Base-by-base conservation (phyloP, 2,797 vertebrate species). In the Thalassophryne amazonica region DNA sequence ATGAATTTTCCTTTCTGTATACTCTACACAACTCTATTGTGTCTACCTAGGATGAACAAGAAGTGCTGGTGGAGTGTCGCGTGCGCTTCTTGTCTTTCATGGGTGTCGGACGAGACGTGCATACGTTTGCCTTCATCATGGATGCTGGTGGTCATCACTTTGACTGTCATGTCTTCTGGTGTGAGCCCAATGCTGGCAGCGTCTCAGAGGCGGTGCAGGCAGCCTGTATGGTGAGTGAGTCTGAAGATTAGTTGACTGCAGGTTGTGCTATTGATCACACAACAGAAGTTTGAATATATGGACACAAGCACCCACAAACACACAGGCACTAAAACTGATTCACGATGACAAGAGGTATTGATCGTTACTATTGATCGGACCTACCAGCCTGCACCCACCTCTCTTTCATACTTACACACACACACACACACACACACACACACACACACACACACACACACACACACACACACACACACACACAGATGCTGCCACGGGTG, bases 31-130 rank as follows among this genome's bases (percentile, higher is more conserved):
- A 33, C n/a, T 17, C 2, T 15, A 21, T 12, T 30, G n/a, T 64
- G 30, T 48, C 39, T 16, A 46, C 37, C 4, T 81, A 95, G 93
- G 87, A 90, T 16, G 94, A 96, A 88, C 92, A 92, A 69, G 96
- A 99, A 2, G 71, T 95, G 59, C 37, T 98, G 43, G 91, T 99
- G 86, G 96, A 99, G 81, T 99, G 96, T 38, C 95, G 96, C 0
- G 96, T 99, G 27, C 93, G 96, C 3, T 99, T 99, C 85, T 88
- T 99, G 80, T 97, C 96, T 12, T 99, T 99, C 84, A 99, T 99
- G 94, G 96, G 96, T 0, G 93, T 99, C 0, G 96, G 96, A 8
- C 94, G 76, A 38, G 93, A 99, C 0, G 38, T 94, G 58, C 96
- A 95, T 75, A 92, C 94, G 0, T 99, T 99, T 0, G 96, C 96